phyloP scores from a whole-genome alignment of 2,888 invertebrate genomes.

The Capitulum mitella region DNA sequence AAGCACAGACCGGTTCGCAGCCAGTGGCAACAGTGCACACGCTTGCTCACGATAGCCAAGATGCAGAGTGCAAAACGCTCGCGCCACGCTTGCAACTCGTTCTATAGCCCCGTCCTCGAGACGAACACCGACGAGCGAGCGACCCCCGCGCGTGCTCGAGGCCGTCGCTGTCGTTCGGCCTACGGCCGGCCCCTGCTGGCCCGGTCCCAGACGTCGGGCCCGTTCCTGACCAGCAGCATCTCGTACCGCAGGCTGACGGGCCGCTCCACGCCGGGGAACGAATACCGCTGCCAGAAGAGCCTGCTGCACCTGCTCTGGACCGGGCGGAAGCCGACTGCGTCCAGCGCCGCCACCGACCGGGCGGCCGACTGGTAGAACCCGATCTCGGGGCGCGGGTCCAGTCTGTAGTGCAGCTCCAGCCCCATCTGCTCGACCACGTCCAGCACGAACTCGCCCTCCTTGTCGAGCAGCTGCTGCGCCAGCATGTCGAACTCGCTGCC shows the following conservation, averaged over 20 bases:
- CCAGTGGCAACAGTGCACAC: too few species aligned
- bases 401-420: background rate
- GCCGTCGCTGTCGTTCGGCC: too few species aligned
- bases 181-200: too few species aligned
- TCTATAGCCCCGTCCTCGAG: too few species aligned
- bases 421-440: conserved; percentile 14
- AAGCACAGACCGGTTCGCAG: too few species aligned
- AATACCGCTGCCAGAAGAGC: background rate
- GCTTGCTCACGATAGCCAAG: too few species aligned
- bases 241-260: conserved; percentile 22
- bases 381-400: background rate
- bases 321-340: background rate
- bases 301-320: background rate
- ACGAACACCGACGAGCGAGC: too few species aligned
- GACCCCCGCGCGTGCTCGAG: too few species aligned
- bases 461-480: conserved; percentile 26
- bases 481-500: conserved; percentile 41
- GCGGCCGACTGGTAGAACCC: background rate
- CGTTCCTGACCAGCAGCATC: conserved; percentile 17
- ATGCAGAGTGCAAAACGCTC: too few species aligned
- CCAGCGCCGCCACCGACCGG: background rate
- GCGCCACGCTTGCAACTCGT: too few species aligned
- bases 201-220: background rate
- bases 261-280: conserved; percentile 9
- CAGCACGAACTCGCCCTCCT: background rate